Conservation (phyloP, 2,888 invertebrate genomes). For the Linnaemya vulpina region DNA sequence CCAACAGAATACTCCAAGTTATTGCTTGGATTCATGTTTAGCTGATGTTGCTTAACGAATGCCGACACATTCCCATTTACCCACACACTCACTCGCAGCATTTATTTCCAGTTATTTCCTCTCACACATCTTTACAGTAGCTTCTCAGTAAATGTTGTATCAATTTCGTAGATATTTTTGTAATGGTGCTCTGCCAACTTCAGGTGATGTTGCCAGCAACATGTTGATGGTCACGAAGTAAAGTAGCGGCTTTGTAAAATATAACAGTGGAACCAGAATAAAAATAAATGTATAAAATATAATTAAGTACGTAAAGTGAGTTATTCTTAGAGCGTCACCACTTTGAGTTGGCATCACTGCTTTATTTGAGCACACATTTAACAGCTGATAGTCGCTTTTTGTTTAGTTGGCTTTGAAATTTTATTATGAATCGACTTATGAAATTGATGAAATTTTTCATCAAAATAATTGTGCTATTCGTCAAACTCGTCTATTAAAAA, state of each 20-base stretch:
- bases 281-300: no score
- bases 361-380: no score
- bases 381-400: no score
- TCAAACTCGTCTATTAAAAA: no score
- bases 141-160: slow-evolving; percentile 24
- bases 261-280: neutral
- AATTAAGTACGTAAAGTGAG: no score
- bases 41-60: neutral
- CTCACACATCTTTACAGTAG: neutral
- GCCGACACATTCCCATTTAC: neutral
- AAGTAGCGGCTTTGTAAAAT: neutral
- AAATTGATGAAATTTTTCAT: no score
- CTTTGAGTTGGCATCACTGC: no score
- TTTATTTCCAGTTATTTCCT: slow-evolving; percentile 43
- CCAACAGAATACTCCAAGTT: slow-evolving; percentile 33
- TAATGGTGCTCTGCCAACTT: neutral
- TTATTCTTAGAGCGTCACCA: no score
- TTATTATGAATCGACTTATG: no score
- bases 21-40: slow-evolving; percentile 44
- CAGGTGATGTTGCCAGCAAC: slow-evolving; percentile 1
- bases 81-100: neutral
- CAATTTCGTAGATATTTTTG: neutral
- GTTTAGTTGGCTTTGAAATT: no score
- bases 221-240: neutral
- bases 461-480: no score